Percentiles rank a stretch among this genome's conserved stretches.
Conservation (phyloP, 1,140 invertebrate genomes). For the Elymnias hypermnestra region DNA sequence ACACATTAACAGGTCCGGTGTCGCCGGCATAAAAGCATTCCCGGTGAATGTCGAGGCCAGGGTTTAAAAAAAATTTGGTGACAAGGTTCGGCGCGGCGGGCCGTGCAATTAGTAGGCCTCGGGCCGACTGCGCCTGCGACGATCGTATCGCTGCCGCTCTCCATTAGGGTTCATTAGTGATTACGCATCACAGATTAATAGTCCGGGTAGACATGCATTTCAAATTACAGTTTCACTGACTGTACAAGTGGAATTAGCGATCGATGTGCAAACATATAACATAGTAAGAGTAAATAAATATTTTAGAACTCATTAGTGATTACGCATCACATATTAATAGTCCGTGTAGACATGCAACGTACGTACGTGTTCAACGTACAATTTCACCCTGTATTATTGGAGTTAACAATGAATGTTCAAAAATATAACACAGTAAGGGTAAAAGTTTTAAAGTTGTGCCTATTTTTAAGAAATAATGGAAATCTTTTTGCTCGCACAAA, state of each 20-base stretch:
- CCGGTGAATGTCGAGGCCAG: slow-evolving; percentile 46
- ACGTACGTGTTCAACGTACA: too few relatives aligned
- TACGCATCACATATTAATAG: too few relatives aligned
- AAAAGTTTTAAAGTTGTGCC: too few relatives aligned
- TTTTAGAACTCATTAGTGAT: too few relatives aligned
- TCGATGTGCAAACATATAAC: too few relatives aligned
- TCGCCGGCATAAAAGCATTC: slow-evolving; percentile 66
- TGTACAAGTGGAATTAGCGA: slow-evolving; percentile 2
- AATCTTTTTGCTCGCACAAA: too few relatives aligned
- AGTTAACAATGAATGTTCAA: too few relatives aligned
- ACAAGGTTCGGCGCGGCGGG: slow-evolving; percentile 27
- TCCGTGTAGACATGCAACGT: too few relatives aligned
- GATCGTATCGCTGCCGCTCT: slow-evolving; percentile 12
- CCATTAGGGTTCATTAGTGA: slow-evolving; percentile 9
- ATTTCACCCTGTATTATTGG: too few relatives aligned
- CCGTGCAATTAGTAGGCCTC: slow-evolving; percentile 41
- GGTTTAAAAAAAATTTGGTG: slow-evolving; percentile 54
- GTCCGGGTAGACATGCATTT: background rate
- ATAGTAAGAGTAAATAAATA: too few relatives aligned
- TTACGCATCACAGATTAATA: slow-evolving; percentile 6
- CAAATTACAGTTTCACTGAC: slow-evolving; percentile 4
- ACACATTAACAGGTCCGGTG: slow-evolving; percentile 62
- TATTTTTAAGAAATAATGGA: too few relatives aligned
- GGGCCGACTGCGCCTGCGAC: slow-evolving; percentile 13
- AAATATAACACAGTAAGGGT: too few relatives aligned